Evolutionary conservation across 2,888 invertebrate species (phyloP).

Genomic region (Tenthredo livida): DNA sequence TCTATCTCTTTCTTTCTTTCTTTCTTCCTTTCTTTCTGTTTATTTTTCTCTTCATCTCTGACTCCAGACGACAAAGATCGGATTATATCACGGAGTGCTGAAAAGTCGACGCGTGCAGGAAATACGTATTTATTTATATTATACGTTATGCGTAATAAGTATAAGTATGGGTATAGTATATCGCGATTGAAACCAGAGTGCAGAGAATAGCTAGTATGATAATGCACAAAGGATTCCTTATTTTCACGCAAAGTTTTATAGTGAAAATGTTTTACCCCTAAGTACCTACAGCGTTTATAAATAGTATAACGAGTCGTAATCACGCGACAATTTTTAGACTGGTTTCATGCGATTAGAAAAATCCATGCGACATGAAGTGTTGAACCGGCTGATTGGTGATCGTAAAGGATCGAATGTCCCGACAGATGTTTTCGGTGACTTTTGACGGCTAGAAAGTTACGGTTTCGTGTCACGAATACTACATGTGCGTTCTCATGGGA

Average conservation of each 20-base stretch:
- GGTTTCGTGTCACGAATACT: constrained; percentile 11
- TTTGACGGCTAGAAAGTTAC: constrained; percentile 24
- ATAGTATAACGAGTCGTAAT: background rate
- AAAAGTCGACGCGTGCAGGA: background rate
- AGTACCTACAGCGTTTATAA: background rate
- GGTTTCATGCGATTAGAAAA: background rate
- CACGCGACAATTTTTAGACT: background rate
- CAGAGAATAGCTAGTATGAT: background rate
- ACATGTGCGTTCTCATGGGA: background rate
- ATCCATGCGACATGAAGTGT: constrained; percentile 11
- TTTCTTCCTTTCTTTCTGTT: too few relatives aligned
- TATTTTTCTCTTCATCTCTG: constrained; percentile 54
- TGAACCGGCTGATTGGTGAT: constrained; percentile 44
- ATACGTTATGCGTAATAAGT: background rate
- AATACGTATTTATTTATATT: background rate
- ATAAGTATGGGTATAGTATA: background rate
- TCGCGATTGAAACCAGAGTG: background rate
- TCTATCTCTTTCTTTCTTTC: constrained; percentile 46
- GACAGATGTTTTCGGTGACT: constrained; percentile 37
- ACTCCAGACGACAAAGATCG: constrained; percentile 67
- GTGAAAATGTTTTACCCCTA: background rate
- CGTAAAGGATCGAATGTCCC: constrained; percentile 37
- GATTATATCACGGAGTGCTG: constrained; percentile 66
- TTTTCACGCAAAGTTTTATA: background rate
- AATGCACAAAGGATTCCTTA: constrained; percentile 17